Evolutionary conservation across 2,113 vertebrate genomes (phyloP), one percentile per base, ranked within the genome.

Genomic region (Pongo pygmaeus): DNA sequence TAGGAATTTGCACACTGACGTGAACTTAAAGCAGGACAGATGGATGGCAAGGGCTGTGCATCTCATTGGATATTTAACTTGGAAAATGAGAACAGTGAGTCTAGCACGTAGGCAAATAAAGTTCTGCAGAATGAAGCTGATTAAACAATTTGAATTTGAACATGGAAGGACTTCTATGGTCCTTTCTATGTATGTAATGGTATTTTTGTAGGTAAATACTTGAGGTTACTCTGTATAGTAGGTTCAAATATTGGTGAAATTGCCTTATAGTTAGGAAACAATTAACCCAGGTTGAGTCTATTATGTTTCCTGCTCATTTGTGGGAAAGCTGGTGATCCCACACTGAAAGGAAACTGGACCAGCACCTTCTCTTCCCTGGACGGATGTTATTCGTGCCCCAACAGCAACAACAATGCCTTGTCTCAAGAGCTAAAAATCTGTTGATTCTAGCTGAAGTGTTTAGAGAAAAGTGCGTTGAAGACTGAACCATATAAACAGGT

Each of bases 41-140:
- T 7, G 14, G 8, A 2, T 18, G n/a, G 20, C 5, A 2, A 2
- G 25, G 40, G 1, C 0, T 16, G 10, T 11, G 2, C 4, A 8
- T 22, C 74, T 61, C 74, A 0, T 1, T 50, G 59, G 35, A 32
- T 46, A 7, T 57, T 75, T 55, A 91, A 67, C 16, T 32, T 40
- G 27, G 72, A 70, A 50, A 93, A 81, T 35, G 46, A 64, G 55
- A 79, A 69, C 40, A 69, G 35, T 8, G 79, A 84, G 32, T 46
- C 64, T 18, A 30, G 18, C 48, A 69, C 1, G 5, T 17, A 55
- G 57, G 46, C 22, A 77, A 46, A 79, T 25, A 22, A 30, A 78
- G 20, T 59, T 78, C 52, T 84, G 57, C 4, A 22, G 52, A 57
- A 43, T 17, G 23, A 79, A 35, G 32, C 74, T 43, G 17, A 86